Percentiles rank a stretch among this genome's conserved stretches.
phyloP scores from a whole-genome alignment of 2,888 invertebrate species.

The Cistogaster globosa region DNA sequence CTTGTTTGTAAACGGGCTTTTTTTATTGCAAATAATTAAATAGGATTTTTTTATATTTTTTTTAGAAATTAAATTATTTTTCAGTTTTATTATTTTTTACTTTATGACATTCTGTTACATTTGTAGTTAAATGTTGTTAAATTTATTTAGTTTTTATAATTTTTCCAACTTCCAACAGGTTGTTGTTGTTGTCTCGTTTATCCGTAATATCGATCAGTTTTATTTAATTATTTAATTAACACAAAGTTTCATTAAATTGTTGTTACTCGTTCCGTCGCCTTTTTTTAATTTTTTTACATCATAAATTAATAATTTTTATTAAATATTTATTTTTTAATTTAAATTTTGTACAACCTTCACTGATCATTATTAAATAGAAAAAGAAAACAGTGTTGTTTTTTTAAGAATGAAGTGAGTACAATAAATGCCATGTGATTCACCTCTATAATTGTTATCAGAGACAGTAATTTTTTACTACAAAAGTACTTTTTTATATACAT shows the following conservation, averaged over 20 bases:
- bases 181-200: not conserved
- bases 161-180: slow-evolving; percentile 5
- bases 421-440: slow-evolving; percentile 46
- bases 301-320: slow-evolving; percentile 10
- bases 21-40: not conserved
- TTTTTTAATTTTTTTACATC: not conserved
- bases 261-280: not conserved
- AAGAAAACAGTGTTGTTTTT: slow-evolving; percentile 7
- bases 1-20: not conserved
- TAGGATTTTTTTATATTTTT: slow-evolving; percentile 19
- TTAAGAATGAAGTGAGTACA: slow-evolving; percentile 32
- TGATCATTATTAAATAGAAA: slow-evolving; percentile 46
- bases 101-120: not conserved
- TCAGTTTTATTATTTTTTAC: not conserved
- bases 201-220: not conserved
- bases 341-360: slow-evolving; percentile 41
- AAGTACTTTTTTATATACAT: no score
- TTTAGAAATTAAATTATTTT: not conserved
- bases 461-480: no score
- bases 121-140: not conserved
- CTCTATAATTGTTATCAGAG: slow-evolving; percentile 28
- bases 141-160: slow-evolving; percentile 6
- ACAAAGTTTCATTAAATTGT: slow-evolving; percentile 28
- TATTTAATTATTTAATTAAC: slow-evolving; percentile 15
- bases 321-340: slow-evolving; percentile 9